Conservation (phyloP, 64 coral and sea anemone species). For the Cladopsammia gracilis region DNA sequence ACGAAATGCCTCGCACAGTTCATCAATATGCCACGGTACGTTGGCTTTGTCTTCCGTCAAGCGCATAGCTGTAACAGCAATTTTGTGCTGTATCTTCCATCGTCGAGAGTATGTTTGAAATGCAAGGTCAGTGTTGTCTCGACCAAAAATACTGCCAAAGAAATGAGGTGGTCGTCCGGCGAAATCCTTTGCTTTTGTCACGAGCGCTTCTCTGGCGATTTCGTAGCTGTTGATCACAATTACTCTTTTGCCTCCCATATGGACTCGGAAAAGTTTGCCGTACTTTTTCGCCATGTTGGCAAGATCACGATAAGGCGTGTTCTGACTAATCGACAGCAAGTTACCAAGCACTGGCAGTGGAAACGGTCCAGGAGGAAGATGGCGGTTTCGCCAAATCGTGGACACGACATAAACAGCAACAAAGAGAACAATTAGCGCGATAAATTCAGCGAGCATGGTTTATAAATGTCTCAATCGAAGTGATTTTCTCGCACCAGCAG, state of each 20-base stretch:
- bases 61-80: slow-evolving; percentile 39
- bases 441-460: neutral
- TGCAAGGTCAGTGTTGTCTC: slow-evolving; percentile 51
- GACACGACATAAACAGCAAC: neutral
- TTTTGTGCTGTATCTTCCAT: slow-evolving; percentile 54
- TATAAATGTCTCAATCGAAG: no score
- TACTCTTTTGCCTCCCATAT: slow-evolving; percentile 49
- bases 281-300: slow-evolving; percentile 65
- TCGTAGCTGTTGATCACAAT: slow-evolving; percentile 74
- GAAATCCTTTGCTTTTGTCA: slow-evolving; percentile 62
- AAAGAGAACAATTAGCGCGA: neutral
- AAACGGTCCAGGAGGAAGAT: slow-evolving; percentile 83
- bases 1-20: slow-evolving; percentile 10
- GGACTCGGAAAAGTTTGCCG: slow-evolving; percentile 70
- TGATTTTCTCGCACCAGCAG: no score
- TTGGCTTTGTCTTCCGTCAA: slow-evolving; percentile 3
- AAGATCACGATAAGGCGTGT: slow-evolving; percentile 41
- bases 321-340: slow-evolving; percentile 52
- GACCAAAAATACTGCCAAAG: slow-evolving; percentile 67
- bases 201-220: slow-evolving; percentile 64
- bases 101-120: slow-evolving; percentile 39
- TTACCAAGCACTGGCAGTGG: slow-evolving; percentile 86
- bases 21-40: slow-evolving; percentile 21
- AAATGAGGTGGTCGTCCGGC: slow-evolving; percentile 74
- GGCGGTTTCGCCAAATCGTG: neutral